Conservation (phyloP, 2,113 vertebrate genomes). For the Brachyhypopomus gauderio region DNA sequence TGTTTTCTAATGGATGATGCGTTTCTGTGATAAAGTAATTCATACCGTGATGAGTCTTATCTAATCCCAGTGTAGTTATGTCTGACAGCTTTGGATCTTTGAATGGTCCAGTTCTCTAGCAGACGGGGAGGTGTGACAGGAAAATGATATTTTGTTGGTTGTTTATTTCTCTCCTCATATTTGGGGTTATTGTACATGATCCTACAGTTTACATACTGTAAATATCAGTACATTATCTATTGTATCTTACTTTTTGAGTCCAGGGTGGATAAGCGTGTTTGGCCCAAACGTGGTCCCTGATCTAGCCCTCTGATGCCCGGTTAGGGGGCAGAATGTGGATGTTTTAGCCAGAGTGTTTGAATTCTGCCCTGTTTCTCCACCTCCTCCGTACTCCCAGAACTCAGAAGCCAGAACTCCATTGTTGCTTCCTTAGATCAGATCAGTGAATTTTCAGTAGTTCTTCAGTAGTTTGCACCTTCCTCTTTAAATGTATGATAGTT, state of each 20-base stretch:
- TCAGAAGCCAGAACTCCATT: background rate
- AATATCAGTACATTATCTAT: no score
- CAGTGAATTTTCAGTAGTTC: background rate
- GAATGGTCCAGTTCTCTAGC: background rate
- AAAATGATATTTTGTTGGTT: background rate
- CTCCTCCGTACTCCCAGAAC: background rate
- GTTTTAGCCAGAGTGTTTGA: conserved; percentile 5
- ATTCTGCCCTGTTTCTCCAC: background rate
- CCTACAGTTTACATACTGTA: no score
- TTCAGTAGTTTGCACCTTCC: background rate
- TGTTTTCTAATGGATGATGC: background rate
- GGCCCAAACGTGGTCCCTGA: no score
- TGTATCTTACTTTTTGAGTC: no score
- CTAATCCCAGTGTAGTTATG: background rate
- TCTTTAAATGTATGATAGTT: background rate
- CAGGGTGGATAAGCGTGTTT: background rate
- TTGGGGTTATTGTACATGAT: background rate
- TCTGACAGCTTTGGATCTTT: background rate
- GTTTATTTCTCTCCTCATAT: background rate
- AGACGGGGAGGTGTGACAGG: background rate
- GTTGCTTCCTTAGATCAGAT: background rate
- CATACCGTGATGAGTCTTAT: background rate
- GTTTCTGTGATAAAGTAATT: background rate
- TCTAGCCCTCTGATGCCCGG: no score
- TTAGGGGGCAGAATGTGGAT: background rate